Evolutionary conservation across 2,113 vertebrate species (phyloP).

Genomic region (Paradoxurus hermaphroditus): DNA sequence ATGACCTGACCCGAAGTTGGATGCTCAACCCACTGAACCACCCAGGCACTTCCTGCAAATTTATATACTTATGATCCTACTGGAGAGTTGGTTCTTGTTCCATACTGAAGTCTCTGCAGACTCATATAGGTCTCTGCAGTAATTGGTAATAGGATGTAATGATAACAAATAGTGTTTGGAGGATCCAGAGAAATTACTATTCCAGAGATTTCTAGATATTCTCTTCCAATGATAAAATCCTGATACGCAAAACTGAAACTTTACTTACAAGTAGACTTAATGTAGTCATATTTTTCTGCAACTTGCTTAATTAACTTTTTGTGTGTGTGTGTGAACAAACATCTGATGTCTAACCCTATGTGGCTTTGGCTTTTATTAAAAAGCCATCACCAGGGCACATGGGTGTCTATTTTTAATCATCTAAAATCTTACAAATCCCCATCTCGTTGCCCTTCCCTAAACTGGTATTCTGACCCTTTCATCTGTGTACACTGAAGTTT

Average conservation of each 20-base stretch:
- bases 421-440: conserved; percentile 34
- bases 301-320: neutral
- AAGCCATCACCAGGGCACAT: neutral
- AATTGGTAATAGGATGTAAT: neutral
- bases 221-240: conserved; percentile 34
- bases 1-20: no score
- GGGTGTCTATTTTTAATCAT: conserved; percentile 14
- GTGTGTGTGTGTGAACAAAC: neutral
- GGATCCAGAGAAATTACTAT: conserved; percentile 50
- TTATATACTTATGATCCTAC: conserved; percentile 15
- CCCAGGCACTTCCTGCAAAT: neutral
- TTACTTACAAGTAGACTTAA: neutral
- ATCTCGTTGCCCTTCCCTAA: neutral
- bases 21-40: no score
- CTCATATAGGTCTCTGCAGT: neutral
- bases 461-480: neutral
- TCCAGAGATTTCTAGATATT: conserved; percentile 18
- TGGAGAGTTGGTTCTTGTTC: neutral
- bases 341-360: neutral
- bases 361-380: conserved; percentile 61
- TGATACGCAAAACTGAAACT: neutral
- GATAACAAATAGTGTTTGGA: neutral
- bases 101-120: neutral
- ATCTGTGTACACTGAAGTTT: neutral
- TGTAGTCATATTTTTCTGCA: neutral